Evolutionary conservation across 2,113 vertebrate genomes (phyloP).

Genomic region (Corydoras sp.): DNA sequence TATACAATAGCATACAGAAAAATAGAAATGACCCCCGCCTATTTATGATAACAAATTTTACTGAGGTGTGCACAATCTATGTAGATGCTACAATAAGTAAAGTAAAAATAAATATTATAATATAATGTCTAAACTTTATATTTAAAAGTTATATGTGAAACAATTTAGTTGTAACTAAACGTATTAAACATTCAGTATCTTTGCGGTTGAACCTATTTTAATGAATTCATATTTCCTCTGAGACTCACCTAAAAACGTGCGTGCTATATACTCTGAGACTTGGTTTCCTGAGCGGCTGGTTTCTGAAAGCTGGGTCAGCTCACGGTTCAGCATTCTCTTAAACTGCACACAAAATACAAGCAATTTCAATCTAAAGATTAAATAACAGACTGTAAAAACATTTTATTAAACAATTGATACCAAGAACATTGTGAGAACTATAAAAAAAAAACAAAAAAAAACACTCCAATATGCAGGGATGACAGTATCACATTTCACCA

Average conservation of each 20-base stretch:
- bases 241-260: slow-evolving; percentile 78
- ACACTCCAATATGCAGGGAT: too few species aligned
- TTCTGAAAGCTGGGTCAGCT: slow-evolving; percentile 84
- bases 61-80: too few species aligned
- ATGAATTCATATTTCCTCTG: not conserved
- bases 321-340: slow-evolving; percentile 89
- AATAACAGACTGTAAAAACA: too few species aligned
- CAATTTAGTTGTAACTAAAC: not conserved
- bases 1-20: not conserved
- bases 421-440: too few species aligned
- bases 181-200: not conserved
- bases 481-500: too few species aligned
- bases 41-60: too few species aligned
- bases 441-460: too few species aligned
- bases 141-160: not conserved
- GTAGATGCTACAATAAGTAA: too few species aligned
- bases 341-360: slow-evolving; percentile 63
- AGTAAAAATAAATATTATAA: too few species aligned
- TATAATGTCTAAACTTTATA: not conserved
- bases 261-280: slow-evolving; percentile 87
- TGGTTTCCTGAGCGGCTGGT: slow-evolving; percentile 89
- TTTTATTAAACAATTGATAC: too few species aligned
- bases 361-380: not conserved
- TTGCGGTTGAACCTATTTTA: not conserved
- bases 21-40: not conserved